A percentile compares a stretch with the other conserved stretches of the same genome.
phyloP scores from a whole-genome alignment of 2,888 invertebrate species.

The Cantharis flavilabris region DNA sequence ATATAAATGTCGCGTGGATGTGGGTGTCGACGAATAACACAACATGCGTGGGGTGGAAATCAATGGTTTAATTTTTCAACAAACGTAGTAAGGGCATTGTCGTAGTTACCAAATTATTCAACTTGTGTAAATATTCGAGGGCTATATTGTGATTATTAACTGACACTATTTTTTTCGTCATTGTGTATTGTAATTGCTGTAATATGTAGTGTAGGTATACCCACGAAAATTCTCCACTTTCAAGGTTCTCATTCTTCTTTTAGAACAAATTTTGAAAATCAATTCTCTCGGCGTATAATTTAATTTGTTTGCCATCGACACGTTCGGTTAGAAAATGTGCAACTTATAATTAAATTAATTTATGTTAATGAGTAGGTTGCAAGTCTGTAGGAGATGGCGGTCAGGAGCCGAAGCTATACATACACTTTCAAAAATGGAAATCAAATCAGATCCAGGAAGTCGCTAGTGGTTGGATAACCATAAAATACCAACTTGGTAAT shows the following conservation, averaged over 20 bases:
- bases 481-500: background rate
- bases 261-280: background rate
- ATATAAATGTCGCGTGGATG: conserved; percentile 3
- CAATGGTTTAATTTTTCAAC: conserved; percentile 5
- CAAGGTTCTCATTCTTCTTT: background rate
- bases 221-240: background rate
- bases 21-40: conserved; percentile 5
- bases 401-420: background rate
- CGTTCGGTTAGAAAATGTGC: background rate
- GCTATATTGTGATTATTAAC: background rate
- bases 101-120: background rate
- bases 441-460: background rate
- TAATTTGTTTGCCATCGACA: background rate
- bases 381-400: background rate
- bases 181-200: background rate
- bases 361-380: background rate
- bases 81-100: background rate
- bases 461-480: background rate
- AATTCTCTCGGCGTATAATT: background rate
- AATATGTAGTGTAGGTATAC: too few species aligned
- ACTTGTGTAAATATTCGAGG: background rate
- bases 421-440: background rate
- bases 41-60: conserved; percentile 12
- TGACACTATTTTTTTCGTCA: background rate
- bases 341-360: background rate